phyloP scores from a whole-genome alignment of 2,113 vertebrate genomes.

The Ammodytes marinus region DNA sequence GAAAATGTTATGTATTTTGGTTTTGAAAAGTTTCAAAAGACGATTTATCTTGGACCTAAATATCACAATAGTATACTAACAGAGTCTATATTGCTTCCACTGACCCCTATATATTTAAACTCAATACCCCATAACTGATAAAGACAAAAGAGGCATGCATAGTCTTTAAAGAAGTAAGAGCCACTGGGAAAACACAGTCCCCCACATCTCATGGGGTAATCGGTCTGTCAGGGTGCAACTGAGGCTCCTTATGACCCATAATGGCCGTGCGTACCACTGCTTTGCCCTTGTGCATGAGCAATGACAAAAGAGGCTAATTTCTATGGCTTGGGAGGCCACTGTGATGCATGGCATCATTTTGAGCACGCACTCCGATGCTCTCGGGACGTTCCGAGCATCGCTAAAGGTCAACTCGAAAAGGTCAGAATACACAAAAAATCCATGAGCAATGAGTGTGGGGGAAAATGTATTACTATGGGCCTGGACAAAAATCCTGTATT shows the following conservation, averaged over 20 bases:
- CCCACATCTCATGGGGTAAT: slow-evolving; percentile 60
- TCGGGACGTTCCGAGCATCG: slow-evolving; percentile 28
- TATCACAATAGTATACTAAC: background rate
- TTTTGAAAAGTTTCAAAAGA: background rate
- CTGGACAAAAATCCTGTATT: no score
- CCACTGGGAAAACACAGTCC: slow-evolving; percentile 25
- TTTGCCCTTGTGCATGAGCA: slow-evolving; percentile 63
- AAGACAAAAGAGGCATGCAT: slow-evolving; percentile 23
- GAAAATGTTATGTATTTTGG: background rate
- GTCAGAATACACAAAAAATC: slow-evolving; percentile 58
- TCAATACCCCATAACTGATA: slow-evolving; percentile 17
- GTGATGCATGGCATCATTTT: slow-evolving; percentile 67
- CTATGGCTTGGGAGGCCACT: slow-evolving; percentile 31
- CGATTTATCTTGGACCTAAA: background rate
- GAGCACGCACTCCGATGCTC: slow-evolving; percentile 41
- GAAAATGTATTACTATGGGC: background rate
- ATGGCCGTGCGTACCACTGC: slow-evolving; percentile 46
- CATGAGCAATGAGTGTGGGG: slow-evolving; percentile 14
- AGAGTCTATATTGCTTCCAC: background rate
- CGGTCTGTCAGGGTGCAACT: slow-evolving; percentile 56
- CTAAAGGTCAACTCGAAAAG: slow-evolving; percentile 69
- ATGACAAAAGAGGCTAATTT: slow-evolving; percentile 74
- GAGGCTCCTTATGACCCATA: slow-evolving; percentile 51
- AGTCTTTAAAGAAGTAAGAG: slow-evolving; percentile 33
- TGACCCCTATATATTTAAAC: slow-evolving; percentile 14